A percentile compares a stretch with the other conserved stretches of the same genome.
These are phyloP conservation scores for Phoeniculus purpureus DNA, from an alignment of 2,797 vertebrate species.

Conservation along the genomic window DNA sequence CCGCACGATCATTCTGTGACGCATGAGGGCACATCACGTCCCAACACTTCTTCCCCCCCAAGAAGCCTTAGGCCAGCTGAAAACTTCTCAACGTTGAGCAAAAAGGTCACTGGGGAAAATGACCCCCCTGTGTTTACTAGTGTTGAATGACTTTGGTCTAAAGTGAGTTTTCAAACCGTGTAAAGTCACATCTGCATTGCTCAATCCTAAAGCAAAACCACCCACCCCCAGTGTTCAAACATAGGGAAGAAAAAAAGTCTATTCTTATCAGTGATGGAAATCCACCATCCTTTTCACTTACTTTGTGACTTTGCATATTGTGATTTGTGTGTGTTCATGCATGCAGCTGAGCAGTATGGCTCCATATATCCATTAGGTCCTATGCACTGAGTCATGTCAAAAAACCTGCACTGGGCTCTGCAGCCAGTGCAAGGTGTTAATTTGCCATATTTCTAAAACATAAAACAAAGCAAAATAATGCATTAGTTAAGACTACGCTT, in stretches of 20 bases:
- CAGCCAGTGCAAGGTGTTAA: slow-evolving; percentile 92
- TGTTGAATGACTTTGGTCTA: neutral
- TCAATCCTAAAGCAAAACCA: neutral
- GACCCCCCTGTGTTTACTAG: neutral
- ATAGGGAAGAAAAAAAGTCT: neutral
- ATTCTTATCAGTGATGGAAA: slow-evolving; percentile 36
- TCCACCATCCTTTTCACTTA: slow-evolving; percentile 75
- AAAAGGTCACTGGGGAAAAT: neutral
- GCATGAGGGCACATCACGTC: neutral
- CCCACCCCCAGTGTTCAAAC: neutral
- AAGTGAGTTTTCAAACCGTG: neutral
- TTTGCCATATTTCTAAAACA: slow-evolving; percentile 91
- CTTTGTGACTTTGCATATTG: slow-evolving; percentile 85
- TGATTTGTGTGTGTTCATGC: slow-evolving; percentile 93
- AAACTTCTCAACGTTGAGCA: neutral
- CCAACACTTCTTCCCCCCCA: neutral
- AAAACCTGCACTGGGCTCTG: slow-evolving; percentile 92
- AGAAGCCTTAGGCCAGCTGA: neutral
- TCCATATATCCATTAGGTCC: slow-evolving; percentile 89
- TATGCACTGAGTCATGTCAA: slow-evolving; percentile 94
- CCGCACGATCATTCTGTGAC: neutral
- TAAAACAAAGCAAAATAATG: slow-evolving; percentile 72
- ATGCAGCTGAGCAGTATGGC: slow-evolving; percentile 93
- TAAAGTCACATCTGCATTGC: neutral
- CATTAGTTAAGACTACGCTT: slow-evolving; percentile 59